Conservation (phyloP, 2,113 vertebrate genomes). For the Vanacampus margaritifer region DNA sequence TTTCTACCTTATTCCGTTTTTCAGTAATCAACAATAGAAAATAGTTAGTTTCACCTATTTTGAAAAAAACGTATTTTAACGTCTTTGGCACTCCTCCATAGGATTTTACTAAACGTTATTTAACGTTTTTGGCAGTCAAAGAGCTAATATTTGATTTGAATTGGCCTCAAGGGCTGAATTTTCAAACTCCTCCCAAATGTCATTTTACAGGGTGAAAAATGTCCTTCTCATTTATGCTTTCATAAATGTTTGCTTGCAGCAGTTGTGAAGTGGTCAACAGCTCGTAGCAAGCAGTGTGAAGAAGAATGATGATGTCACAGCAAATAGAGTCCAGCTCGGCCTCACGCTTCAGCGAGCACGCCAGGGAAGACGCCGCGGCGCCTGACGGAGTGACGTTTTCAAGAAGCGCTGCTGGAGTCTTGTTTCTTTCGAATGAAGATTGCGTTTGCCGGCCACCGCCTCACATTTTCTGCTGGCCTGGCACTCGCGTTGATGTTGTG, state of each 20-base stretch:
- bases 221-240: not conserved
- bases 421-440: slow-evolving; percentile 45
- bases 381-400: slow-evolving; percentile 10
- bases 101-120: too few species aligned
- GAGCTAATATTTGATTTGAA: too few species aligned
- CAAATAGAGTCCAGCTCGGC: not conserved
- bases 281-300: not conserved
- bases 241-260: not conserved
- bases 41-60: too few species aligned
- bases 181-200: too few species aligned
- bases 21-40: too few species aligned
- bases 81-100: too few species aligned
- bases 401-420: slow-evolving; percentile 12
- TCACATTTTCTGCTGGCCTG: slow-evolving; percentile 70
- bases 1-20: too few species aligned
- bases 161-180: too few species aligned
- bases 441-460: slow-evolving; percentile 18
- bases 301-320: not conserved
- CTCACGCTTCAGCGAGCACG: not conserved
- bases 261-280: not conserved
- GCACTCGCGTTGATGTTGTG: slow-evolving; percentile 72
- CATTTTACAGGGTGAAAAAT: not conserved
- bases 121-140: too few species aligned
- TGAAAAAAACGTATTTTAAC: too few species aligned
- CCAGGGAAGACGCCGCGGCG: too few species aligned